phyloP scores from a whole-genome alignment of 2,888 invertebrate genomes.

The Euphydryas editha region DNA sequence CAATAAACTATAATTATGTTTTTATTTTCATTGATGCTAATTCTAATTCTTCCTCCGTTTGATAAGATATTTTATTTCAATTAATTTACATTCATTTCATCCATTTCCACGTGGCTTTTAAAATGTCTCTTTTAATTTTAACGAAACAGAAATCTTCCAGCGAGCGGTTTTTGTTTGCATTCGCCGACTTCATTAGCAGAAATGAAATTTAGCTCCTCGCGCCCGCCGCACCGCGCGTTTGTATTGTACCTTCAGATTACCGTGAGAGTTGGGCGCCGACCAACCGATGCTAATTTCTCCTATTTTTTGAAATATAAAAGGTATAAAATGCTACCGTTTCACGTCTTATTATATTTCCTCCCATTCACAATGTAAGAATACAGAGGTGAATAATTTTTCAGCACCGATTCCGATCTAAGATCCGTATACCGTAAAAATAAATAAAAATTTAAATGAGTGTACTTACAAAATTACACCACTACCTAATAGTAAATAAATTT shows the following conservation, averaged over 20 bases:
- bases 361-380: too few relatives aligned
- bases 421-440: too few relatives aligned
- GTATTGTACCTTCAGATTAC: slow-evolving; percentile 16
- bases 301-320: background rate
- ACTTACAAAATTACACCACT: too few relatives aligned
- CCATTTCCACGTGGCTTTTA: slow-evolving; percentile 44
- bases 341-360: too few relatives aligned
- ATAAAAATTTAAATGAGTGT: too few relatives aligned
- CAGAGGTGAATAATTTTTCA: too few relatives aligned
- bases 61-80: too few relatives aligned
- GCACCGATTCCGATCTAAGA: too few relatives aligned
- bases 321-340: background rate
- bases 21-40: background rate
- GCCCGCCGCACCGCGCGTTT: slow-evolving; percentile 8
- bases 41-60: too few relatives aligned
- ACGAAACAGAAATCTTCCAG: slow-evolving; percentile 53
- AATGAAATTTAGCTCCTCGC: slow-evolving; percentile 51
- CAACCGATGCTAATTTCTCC: slow-evolving; percentile 18
- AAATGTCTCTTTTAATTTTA: slow-evolving; percentile 57
- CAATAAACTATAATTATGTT: background rate
- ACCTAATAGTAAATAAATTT: background rate
- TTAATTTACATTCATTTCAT: slow-evolving; percentile 17
- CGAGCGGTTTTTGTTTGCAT: slow-evolving; percentile 52
- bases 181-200: slow-evolving; percentile 59
- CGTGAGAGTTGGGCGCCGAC: slow-evolving; percentile 7